Percentiles rank a stretch among this genome's conserved stretches.
Conservation (phyloP, 2,113 vertebrate genomes). For the Antennarius striatus region DNA sequence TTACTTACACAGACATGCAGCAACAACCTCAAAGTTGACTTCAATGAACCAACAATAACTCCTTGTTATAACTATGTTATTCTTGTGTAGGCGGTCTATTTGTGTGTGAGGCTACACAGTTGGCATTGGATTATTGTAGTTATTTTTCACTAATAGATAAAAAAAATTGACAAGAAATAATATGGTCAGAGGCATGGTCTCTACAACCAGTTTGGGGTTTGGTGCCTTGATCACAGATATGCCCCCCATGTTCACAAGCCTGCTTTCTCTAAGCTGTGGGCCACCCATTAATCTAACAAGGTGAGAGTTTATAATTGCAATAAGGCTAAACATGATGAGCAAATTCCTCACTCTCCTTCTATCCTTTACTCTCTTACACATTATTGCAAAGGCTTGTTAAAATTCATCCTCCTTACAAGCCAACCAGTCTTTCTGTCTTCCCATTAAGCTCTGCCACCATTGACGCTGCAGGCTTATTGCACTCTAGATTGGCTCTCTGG, state of each 20-base stretch:
- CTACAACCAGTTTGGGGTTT: conserved; percentile 27
- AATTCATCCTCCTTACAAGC: conserved; percentile 65
- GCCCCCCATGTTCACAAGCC: conserved; percentile 29
- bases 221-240: conserved; percentile 1
- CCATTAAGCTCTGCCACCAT: conserved; percentile 69
- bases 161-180: too few species aligned
- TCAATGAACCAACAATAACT: neutral
- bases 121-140: neutral
- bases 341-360: conserved; percentile 48
- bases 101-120: neutral
- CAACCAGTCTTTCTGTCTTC: conserved; percentile 62
- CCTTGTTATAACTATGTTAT: too few species aligned
- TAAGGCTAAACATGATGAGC: conserved; percentile 40
- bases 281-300: conserved; percentile 42
- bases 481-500: conserved; percentile 70
- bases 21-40: neutral
- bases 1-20: neutral
- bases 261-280: conserved; percentile 47
- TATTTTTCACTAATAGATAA: neutral
- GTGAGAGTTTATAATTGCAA: conserved; percentile 10
- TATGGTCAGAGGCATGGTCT: too few species aligned
- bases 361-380: conserved; percentile 43
- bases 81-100: neutral
- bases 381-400: conserved; percentile 69
- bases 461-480: conserved; percentile 70